Base-by-base conservation (phyloP, 2,113 vertebrate species). In the Gymnogyps californianus region DNA sequence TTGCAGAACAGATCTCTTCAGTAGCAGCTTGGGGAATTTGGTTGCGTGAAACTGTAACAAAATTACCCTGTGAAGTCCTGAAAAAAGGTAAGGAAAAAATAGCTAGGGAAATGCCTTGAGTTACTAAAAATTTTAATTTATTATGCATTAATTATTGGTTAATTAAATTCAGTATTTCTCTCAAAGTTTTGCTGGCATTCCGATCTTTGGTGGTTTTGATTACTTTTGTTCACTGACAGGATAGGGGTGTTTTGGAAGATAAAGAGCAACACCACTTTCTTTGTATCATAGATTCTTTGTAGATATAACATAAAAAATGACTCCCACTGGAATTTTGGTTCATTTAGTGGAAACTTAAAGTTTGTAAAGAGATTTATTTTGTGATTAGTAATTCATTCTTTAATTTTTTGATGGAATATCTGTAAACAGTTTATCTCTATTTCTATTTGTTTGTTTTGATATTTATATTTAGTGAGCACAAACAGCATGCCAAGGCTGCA, bases 91-190 rank as follows among this genome's bases (percentile, higher is more conserved):
- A 65, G 69, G 49, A 76, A 84, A 82, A 94, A 87, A 74, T 57
- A 95, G 51, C 83, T 95, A 44, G 77, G 70, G 77, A 92, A 96
- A 95, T 89, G 59, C 77, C 52, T 81, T 89, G 70, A 96, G 62
- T 96, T 97, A 92, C 87, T 84, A 93, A 96, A 95, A 77, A 74
- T n/a, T 5, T 79, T 85, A 93, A 97, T 96, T 95, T 94, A 57
- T 5, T 96, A 19, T 83, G 72, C 96, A 94, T 95, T 96, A 97
- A 95, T 94, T 97, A 93, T 57, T 93, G 49, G 34, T 77, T 96
- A 95, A 87, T 92, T 97, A 75, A 95, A 16, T 74, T 87, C 64
- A 83, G 52, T 89, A 58, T 36, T 31, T 86, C 61, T 62, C 52
- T 87, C 58, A 84, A 92, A 88, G 54, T 89, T 96, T 93, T 77